Evolutionary conservation across 2,888 invertebrate species (phyloP), one percentile per base, ranked within the genome.

Genomic region (Lepidonotus clava): DNA sequence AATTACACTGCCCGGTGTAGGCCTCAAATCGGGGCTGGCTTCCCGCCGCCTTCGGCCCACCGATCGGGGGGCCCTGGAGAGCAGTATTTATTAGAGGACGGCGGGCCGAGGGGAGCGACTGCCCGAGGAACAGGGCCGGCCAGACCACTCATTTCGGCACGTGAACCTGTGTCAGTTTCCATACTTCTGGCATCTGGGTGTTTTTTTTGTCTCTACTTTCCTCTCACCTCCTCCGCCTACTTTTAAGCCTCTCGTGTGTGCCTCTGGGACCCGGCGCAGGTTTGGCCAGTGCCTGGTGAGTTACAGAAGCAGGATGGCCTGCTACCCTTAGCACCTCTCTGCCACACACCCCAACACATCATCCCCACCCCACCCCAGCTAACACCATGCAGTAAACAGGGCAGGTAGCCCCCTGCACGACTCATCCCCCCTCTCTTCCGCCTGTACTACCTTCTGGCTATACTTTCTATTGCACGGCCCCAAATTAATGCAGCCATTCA

Each of bases 1-100:
- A 76, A 76, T 76, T 76, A 40, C 40, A 40, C 76, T 38, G 18
- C 76, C 18, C 38, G 36, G 76, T 76, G 34, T 76, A 38, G 76
- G 76, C 76, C 76, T 1, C 36, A 51, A 51, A 14, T 51, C 51
- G n/a, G n/a, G 61, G 46, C 46, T 46, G 46, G 46, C 46, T 18
- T 6, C 46, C 8, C 46, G 28, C 28, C 28, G 21, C 61, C 61
- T n/a, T 11, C 61, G 4, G 28, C 61, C 61, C 24, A 24, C 61
- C 21, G 38, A 76, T 28, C 11, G 76, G 76, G 36, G 18, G n/a
- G 36, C 36, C 38, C 38, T n/a, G 76, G 40, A 28, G 76, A 24
- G 80, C 46, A 21, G 51, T 41, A 46, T 36, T 80, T 46, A 41
- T 51, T 80, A 41, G 32, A 51, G 80, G 51, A 14, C 51, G 21